A percentile compares a stretch with the other conserved stretches of the same genome.
These are phyloP conservation scores for Acrossocheilus fasciatus DNA, from an alignment of 2,797 vertebrate species.

Conservation along the genomic window DNA sequence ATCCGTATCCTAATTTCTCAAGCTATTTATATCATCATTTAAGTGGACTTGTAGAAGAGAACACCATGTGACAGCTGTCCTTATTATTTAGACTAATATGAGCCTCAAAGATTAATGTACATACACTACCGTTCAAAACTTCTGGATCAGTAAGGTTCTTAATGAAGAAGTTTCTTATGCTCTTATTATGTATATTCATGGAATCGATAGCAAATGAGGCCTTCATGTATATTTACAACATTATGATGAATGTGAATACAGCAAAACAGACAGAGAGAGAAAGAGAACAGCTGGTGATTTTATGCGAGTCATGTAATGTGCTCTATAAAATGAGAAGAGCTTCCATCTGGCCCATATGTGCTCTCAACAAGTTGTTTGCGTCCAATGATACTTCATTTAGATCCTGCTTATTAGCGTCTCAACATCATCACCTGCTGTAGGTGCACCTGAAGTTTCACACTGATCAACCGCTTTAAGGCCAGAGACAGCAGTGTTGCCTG, in stretches of 20 bases:
- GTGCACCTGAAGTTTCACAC: not conserved
- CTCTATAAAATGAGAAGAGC: conserved; percentile 33
- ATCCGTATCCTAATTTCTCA: conserved; percentile 13
- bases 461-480: not conserved
- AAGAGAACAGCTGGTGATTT: conserved; percentile 36
- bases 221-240: not conserved
- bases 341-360: conserved; percentile 55
- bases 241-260: not conserved
- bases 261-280: not conserved
- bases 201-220: not conserved
- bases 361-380: conserved; percentile 44
- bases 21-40: not conserved
- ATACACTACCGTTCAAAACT: too few relatives aligned
- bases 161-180: too few relatives aligned
- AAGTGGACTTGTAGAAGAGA: not conserved
- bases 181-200: too few relatives aligned
- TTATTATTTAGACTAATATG: not conserved
- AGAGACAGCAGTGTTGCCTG: not conserved
- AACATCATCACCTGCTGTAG: not conserved
- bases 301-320: conserved; percentile 16
- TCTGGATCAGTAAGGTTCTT: too few relatives aligned
- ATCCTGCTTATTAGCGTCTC: conserved; percentile 42
- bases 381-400: conserved; percentile 55
- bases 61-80: not conserved
- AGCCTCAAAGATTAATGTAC: not conserved